Evolutionary conservation across 2,888 invertebrate genomes (phyloP).

Genomic region (Ditula angustiorana): DNA sequence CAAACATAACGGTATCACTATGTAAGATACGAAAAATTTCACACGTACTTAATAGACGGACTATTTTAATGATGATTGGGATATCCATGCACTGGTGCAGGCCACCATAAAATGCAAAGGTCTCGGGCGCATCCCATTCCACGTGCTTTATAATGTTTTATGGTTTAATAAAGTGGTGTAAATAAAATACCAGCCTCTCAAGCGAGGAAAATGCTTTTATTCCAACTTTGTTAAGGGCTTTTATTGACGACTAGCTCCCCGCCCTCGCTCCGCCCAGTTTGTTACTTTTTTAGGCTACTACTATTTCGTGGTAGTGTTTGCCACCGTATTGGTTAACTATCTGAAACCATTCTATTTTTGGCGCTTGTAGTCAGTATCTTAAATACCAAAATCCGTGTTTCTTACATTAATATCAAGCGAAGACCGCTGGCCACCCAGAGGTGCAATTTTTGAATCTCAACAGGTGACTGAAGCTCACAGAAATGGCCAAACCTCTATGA

Average conservation of each 20-base stretch:
- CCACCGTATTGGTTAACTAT: too few species aligned
- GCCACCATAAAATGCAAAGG: slow-evolving; percentile 24
- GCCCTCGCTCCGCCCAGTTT: too few species aligned
- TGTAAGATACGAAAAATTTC: slow-evolving; percentile 60
- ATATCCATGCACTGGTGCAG: slow-evolving; percentile 30
- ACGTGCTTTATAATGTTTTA: background rate
- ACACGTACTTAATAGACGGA: slow-evolving; percentile 58
- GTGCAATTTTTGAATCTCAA: too few species aligned
- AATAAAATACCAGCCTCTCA: background rate
- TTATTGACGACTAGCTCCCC: background rate
- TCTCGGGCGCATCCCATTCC: background rate
- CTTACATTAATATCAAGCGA: too few species aligned
- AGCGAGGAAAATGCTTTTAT: background rate
- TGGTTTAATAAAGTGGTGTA: background rate
- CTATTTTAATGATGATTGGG: slow-evolving; percentile 37
- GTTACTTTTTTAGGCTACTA: too few species aligned
- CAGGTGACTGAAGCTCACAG: too few species aligned
- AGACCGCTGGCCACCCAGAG: too few species aligned
- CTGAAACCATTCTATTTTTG: too few species aligned
- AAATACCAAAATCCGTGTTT: too few species aligned
- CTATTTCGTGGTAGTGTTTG: too few species aligned
- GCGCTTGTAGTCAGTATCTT: too few species aligned
- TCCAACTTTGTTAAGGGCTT: background rate
- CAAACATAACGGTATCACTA: slow-evolving; percentile 59
- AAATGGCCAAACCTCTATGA: too few species aligned